Conservation (phyloP, 2,888 invertebrate genomes). For the Lasioglossum morio region DNA sequence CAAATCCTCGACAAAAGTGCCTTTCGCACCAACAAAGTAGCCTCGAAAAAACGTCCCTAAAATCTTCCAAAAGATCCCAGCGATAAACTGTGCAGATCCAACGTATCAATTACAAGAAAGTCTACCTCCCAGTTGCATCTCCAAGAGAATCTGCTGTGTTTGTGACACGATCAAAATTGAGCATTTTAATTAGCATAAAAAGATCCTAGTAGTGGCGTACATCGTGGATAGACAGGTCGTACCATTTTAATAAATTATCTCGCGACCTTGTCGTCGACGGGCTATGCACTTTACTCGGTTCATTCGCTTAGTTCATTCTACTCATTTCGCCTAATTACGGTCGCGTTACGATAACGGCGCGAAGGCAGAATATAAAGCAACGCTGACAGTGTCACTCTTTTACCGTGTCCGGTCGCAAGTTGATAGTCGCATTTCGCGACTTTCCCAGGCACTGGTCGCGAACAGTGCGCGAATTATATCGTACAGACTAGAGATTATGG, state of each 20-base stretch:
- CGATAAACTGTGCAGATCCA: neutral
- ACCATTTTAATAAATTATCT: neutral
- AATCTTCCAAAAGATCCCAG: neutral
- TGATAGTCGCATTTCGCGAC: neutral
- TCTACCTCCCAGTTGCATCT: too few species aligned
- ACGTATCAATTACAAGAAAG: slow-evolving; percentile 6
- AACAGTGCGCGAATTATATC: neutral
- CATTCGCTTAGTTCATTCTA: neutral
- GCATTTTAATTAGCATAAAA: neutral
- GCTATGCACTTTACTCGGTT: neutral
- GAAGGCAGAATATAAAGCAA: neutral
- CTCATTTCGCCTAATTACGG: neutral
- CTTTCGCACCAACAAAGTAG: neutral
- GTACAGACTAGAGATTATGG: neutral
- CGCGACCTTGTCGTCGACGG: neutral
- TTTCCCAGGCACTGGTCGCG: neutral
- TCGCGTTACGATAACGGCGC: neutral
- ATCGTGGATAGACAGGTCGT: neutral
- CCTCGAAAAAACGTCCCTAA: neutral
- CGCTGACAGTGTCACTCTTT: neutral
- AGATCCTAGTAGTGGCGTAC: neutral
- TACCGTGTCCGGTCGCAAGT: neutral
- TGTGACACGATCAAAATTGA: neutral
- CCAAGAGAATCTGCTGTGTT: neutral
- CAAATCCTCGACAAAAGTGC: neutral